Base-by-base conservation (phyloP, 2,888 invertebrate species). In the Lutraria lutraria region DNA sequence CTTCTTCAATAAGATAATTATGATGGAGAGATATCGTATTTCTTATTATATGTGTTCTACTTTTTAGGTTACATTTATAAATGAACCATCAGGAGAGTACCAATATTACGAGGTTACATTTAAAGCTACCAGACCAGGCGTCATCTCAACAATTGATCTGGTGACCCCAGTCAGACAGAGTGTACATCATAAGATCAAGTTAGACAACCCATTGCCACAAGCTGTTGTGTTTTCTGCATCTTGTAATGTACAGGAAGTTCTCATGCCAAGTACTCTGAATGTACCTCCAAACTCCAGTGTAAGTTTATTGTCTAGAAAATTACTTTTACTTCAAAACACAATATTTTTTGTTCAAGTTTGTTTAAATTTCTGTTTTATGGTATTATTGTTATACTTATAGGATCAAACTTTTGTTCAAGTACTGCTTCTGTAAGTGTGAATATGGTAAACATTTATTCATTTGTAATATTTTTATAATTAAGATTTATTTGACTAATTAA, bases 71-170 rank as follows among this genome's bases (percentile, higher is more conserved):
- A 95, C 94, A 10, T 97, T 97, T 92, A 94, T 92, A 60, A 97
- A 97, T 90, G 96, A 96, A 88, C 94, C 94, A 83, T 95, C 96
- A 2, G 93, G 94, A 34, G 97, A 97, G 89, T 97, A 96, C 90
- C 95, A 96, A 93, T 96, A 94, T 89, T 97, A 95, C 88, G 97
- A 97, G 89, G 91, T 97, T 72, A 94, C 94, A 21, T 95, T 96
- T 94, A 94, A 95, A 72, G 95, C 96, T 25, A 94, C 94, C 16
- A 93, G 94, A 86, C 96, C 96, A 8, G 96, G 96, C 0, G 94
- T 94, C 15, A 94, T 96, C 12, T 91, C 94, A 56, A 93, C 94
- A 8, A 96, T 97, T 29, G 95, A 96, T 34, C 93, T 97, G 85
- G 91, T 94, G 0, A 96, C 96, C 4, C 96, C 96, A 1, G 96